These are phyloP conservation scores for Amyelois transitella DNA, from an alignment of 1,140 invertebrate species.

Conservation along the genomic window DNA sequence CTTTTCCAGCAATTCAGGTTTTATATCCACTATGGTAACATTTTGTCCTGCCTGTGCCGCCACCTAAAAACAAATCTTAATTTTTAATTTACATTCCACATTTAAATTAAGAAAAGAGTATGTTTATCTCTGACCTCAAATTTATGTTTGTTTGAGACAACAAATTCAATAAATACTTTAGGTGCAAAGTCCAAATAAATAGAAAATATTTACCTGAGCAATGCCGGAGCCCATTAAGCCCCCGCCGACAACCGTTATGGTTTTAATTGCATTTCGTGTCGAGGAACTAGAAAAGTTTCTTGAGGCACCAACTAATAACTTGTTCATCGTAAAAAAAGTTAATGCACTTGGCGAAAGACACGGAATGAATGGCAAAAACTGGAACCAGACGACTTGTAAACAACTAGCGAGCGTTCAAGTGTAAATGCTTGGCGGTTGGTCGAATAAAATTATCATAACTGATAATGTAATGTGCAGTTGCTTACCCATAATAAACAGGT, in stretches of 20 bases:
- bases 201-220: constrained; percentile 80
- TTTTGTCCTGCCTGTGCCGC: constrained; percentile 85
- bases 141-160: neutral
- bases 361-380: neutral
- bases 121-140: neutral
- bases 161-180: neutral
- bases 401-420: neutral
- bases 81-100: neutral
- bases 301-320: constrained; percentile 34
- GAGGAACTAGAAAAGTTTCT: constrained; percentile 52
- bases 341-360: neutral
- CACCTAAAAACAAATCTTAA: constrained; percentile 73
- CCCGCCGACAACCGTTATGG: constrained; percentile 88
- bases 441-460: neutral
- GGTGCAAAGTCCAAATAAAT: neutral
- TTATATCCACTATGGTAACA: constrained; percentile 85
- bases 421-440: neutral
- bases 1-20: constrained; percentile 81
- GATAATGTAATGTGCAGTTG: neutral
- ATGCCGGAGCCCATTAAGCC: constrained; percentile 91
- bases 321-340: constrained; percentile 36
- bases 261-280: constrained; percentile 76
- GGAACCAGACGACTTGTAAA: neutral
- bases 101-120: neutral
- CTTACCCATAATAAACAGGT: neutral